phyloP scores from a whole-genome alignment of 2,113 vertebrate genomes.

The Podilymbus podiceps region DNA sequence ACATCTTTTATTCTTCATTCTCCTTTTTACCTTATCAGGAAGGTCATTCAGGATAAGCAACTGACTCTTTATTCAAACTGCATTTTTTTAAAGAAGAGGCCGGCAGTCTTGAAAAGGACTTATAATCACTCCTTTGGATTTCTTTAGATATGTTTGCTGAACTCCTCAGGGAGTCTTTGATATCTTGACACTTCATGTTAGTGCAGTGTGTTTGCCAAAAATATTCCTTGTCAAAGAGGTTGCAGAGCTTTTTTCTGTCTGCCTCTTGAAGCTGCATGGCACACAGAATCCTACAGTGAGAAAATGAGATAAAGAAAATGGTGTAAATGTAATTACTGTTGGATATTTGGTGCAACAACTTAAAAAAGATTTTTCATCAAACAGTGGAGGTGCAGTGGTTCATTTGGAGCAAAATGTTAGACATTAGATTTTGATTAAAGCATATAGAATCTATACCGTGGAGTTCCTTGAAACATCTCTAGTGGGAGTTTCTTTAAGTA shows the following conservation, averaged over 20 bases:
- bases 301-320: constrained; percentile 27
- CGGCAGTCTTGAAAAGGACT: constrained; percentile 45
- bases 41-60: constrained; percentile 32
- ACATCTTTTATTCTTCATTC: background rate
- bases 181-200: constrained; percentile 47
- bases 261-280: constrained; percentile 23
- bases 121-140: constrained; percentile 34
- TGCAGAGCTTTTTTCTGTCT: constrained; percentile 34
- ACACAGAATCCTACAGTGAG: constrained; percentile 23
- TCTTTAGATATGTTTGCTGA: constrained; percentile 49
- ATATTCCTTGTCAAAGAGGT: constrained; percentile 40
- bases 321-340: constrained; percentile 36
- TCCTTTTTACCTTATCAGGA: background rate
- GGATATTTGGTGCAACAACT: background rate
- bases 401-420: background rate
- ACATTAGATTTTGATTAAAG: background rate
- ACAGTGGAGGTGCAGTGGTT: background rate
- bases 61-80: constrained; percentile 28
- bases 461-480: no score
- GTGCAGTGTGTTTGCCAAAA: constrained; percentile 48
- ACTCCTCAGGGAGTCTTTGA: constrained; percentile 65
- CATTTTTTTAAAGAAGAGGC: constrained; percentile 15
- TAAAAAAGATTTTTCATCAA: background rate
- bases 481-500: no score
- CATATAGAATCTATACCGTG: accelerated